Conservation (phyloP, 2,888 invertebrate genomes). For the Linhomoeus sp. region DNA sequence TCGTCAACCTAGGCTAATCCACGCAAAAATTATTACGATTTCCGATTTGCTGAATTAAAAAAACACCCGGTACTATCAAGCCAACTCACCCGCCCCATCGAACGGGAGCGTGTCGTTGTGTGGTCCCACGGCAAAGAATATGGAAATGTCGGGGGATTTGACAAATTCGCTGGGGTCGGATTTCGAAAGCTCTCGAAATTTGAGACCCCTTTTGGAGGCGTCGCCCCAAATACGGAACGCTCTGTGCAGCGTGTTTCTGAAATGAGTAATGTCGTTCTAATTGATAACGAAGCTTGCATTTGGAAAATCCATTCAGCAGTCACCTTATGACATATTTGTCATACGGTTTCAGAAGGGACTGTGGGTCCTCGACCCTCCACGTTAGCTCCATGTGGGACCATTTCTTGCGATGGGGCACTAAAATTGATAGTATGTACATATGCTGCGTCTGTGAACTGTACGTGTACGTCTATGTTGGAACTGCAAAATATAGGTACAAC, state of each 20-base stretch:
- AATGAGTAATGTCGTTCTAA: neutral
- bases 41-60: no score
- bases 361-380: slow-evolving; percentile 2
- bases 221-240: slow-evolving; percentile 20
- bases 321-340: slow-evolving; percentile 3
- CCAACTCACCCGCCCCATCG: slow-evolving; percentile 17
- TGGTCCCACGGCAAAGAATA: slow-evolving; percentile 17
- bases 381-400: neutral
- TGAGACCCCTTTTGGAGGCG: slow-evolving; percentile 10
- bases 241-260: slow-evolving; percentile 20
- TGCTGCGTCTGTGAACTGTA: no score
- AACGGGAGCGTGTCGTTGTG: slow-evolving; percentile 20
- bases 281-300: no score
- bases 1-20: no score
- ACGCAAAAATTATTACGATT: no score
- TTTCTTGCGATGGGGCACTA: neutral
- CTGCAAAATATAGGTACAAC: no score
- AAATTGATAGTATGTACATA: no score
- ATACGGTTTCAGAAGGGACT: neutral
- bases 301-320: no score
- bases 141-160: slow-evolving; percentile 9
- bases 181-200: slow-evolving; percentile 8
- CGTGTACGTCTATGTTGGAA: no score
- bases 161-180: no score
- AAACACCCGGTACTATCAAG: no score